A percentile compares a stretch with the other conserved stretches of the same genome.
phyloP scores from a whole-genome alignment of 2,888 invertebrate species.

The Lepeophtheirus nordmannii region DNA sequence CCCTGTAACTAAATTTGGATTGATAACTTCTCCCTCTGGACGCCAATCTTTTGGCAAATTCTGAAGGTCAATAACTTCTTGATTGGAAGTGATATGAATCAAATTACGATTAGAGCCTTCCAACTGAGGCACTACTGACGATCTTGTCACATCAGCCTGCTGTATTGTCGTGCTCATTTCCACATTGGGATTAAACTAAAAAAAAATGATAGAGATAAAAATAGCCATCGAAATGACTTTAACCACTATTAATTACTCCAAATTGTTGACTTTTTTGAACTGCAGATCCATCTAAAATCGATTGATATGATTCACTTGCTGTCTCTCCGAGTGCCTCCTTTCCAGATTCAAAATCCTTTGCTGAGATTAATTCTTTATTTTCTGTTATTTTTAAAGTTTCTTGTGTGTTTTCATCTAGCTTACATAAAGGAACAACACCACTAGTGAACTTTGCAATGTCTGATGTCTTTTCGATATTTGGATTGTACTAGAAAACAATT shows the following conservation, averaged over 20 bases:
- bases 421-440: not conserved
- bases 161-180: not conserved
- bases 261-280: not conserved
- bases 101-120: not conserved
- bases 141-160: not conserved
- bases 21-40: not conserved
- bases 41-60: not conserved
- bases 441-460: not conserved
- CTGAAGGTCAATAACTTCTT: not conserved
- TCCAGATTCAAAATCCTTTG: not conserved
- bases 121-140: not conserved
- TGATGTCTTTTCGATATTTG: not conserved
- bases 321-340: not conserved
- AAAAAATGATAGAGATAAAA: not conserved
- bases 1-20: slow-evolving; percentile 1
- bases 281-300: not conserved
- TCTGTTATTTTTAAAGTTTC: not conserved
- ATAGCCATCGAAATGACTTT: not conserved
- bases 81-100: not conserved
- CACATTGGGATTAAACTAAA: not conserved
- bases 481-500: not conserved
- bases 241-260: not conserved
- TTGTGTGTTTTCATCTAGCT: not conserved
- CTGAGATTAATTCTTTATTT: not conserved
- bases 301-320: not conserved